These are phyloP conservation scores for Lycia hirtaria DNA, from an alignment of 2,888 invertebrate genomes.

Conservation along the genomic window DNA sequence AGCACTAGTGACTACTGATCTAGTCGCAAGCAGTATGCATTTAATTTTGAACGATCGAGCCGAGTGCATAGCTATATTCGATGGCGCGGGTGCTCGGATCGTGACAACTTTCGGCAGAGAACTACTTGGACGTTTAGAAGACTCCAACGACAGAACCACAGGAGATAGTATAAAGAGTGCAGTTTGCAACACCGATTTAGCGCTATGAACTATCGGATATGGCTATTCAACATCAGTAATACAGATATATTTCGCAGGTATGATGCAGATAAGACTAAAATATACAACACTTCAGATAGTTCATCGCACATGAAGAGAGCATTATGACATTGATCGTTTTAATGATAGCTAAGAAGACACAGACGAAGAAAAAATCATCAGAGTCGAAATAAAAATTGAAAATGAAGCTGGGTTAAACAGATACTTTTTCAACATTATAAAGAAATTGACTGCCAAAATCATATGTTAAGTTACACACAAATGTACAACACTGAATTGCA, in stretches of 20 bases:
- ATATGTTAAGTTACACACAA: constrained; percentile 76
- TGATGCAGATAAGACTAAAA: background rate
- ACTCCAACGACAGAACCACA: constrained; percentile 83
- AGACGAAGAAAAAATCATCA: constrained; percentile 75
- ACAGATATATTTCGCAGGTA: background rate
- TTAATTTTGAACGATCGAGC: constrained; percentile 82
- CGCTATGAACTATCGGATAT: constrained; percentile 61
- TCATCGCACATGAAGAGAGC: constrained; percentile 74
- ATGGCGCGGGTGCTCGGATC: constrained; percentile 79
- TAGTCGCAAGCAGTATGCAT: constrained; percentile 84
- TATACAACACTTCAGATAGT: constrained; percentile 52
- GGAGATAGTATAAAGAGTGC: constrained; percentile 85
- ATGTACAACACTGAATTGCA: constrained; percentile 82
- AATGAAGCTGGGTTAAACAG: constrained; percentile 69
- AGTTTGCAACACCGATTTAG: constrained; percentile 84
- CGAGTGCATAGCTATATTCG: constrained; percentile 81
- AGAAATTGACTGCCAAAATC: constrained; percentile 71
- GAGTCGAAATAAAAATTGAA: constrained; percentile 68
- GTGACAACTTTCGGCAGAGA: constrained; percentile 72
- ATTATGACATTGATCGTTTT: constrained; percentile 76
- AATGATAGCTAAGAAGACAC: constrained; percentile 82
- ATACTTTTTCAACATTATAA: constrained; percentile 68
- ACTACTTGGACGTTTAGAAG: constrained; percentile 77
- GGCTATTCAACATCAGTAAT: background rate
- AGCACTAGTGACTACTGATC: constrained; percentile 84